A percentile compares a stretch with the other conserved stretches of the same genome.
phyloP scores from a whole-genome alignment of 2,888 invertebrate species.

The Gymnoscelis rufifasciata region DNA sequence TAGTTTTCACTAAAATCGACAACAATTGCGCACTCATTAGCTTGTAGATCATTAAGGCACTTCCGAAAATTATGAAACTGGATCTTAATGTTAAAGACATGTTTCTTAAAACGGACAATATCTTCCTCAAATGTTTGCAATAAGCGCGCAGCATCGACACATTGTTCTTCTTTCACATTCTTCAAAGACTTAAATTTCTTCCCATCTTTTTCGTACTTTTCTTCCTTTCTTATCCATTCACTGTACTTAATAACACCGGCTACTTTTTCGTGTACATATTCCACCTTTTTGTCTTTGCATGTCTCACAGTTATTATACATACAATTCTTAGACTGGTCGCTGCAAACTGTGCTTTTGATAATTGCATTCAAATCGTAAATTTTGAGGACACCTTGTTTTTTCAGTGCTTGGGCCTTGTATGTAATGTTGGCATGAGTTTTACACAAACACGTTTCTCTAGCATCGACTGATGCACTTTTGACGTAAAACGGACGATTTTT shows the following conservation, averaged over 20 bases:
- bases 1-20: no score
- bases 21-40: background rate
- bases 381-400: constrained; percentile 6
- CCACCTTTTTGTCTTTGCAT: background rate
- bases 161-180: constrained; percentile 8
- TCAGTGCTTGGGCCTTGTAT: constrained; percentile 7
- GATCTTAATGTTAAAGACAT: background rate
- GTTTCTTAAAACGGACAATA: background rate
- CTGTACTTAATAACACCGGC: background rate
- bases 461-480: constrained; percentile 7
- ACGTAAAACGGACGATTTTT: constrained; percentile 4
- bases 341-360: no score
- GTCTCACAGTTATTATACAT: constrained; percentile 5
- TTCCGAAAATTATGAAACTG: background rate
- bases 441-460: constrained; percentile 5
- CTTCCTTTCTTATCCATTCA: constrained; percentile 9
- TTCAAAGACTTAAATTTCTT: constrained; percentile 3
- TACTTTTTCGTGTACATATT: background rate
- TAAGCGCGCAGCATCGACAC: constrained; percentile 2
- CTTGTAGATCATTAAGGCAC: background rate
- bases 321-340: constrained; percentile 2
- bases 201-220: background rate
- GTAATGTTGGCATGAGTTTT: constrained; percentile 7
- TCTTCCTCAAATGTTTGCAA: background rate
- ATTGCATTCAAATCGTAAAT: background rate